Percentiles rank a stretch among this genome's conserved stretches.
These are phyloP conservation scores for Hermetia illucens DNA, from an alignment of 1,140 invertebrate genomes.

Conservation along the genomic window DNA sequence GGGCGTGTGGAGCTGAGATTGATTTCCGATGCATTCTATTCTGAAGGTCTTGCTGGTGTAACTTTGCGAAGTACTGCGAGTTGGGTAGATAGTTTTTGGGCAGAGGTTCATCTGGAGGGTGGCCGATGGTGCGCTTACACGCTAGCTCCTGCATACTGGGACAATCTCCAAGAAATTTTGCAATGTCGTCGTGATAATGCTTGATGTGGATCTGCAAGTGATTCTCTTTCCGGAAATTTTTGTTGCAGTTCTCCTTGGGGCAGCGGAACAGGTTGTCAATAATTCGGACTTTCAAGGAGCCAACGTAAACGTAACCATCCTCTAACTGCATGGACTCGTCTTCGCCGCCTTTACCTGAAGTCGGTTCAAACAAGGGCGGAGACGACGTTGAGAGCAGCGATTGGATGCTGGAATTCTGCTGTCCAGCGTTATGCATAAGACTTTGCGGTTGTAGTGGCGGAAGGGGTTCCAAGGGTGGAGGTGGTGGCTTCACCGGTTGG, in stretches of 20 bases:
- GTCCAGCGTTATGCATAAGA: too few relatives aligned
- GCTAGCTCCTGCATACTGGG: constrained; percentile 76
- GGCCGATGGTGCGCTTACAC: constrained; percentile 54
- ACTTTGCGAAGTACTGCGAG: constrained; percentile 28
- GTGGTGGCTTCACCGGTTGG: constrained; percentile 12
- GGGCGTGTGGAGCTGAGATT: too few relatives aligned
- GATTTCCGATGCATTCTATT: constrained; percentile 4
- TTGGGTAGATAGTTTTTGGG: constrained; percentile 35
- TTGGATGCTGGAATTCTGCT: too few relatives aligned
- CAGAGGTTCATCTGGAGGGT: constrained; percentile 40
- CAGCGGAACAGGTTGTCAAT: constrained; percentile 61
- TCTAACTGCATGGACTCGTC: too few relatives aligned
- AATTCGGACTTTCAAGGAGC: constrained; percentile 50
- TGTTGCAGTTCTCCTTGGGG: constrained; percentile 66
- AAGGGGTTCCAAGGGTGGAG: constrained; percentile 19
- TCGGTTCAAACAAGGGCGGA: too few relatives aligned
- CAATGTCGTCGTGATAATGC: constrained; percentile 72
- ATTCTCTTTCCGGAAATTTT: constrained; percentile 80
- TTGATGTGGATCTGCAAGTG: constrained; percentile 83
- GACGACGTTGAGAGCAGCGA: too few relatives aligned
- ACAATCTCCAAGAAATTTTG: constrained; percentile 56
- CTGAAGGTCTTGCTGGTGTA: constrained; percentile 25
- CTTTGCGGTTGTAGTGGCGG: constrained; percentile 6
- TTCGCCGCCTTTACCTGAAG: too few relatives aligned
- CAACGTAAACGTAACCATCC: constrained; percentile 37